Conservation (phyloP, 2,797 vertebrate species). For the Sardinella longiceps region DNA sequence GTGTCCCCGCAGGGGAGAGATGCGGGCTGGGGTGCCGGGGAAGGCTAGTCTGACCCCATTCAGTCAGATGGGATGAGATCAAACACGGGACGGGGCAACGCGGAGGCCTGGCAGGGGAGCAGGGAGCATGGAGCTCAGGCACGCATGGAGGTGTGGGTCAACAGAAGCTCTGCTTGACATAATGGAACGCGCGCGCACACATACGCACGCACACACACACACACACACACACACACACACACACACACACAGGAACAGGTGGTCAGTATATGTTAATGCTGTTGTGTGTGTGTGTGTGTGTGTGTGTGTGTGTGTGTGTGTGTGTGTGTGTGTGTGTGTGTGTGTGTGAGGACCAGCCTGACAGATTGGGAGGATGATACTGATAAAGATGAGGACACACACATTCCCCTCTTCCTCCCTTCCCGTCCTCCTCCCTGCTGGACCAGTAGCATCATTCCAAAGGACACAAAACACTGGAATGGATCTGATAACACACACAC, state of each 20-base stretch:
- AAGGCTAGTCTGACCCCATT: not conserved
- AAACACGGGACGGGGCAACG: not conserved
- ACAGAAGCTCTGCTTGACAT: not conserved
- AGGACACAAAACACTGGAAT: not conserved
- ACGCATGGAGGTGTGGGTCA: not conserved
- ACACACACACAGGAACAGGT: not conserved
- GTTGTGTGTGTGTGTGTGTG: too few species aligned
- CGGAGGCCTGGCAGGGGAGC: not conserved
- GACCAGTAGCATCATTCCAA: not conserved
- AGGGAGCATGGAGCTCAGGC: not conserved
- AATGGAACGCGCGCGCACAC: not conserved
- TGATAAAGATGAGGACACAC: not conserved
- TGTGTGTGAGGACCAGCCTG: not conserved
- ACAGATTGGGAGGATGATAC: not conserved
- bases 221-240: not conserved
- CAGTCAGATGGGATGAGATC: not conserved
- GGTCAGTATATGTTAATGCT: too few species aligned
- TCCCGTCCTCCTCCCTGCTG: not conserved
- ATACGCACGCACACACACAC: not conserved
- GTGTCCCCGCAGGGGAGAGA: not conserved
- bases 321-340: too few species aligned
- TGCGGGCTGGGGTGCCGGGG: not conserved
- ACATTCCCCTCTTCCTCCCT: not conserved
- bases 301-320: too few species aligned
- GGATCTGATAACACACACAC: slow-evolving; percentile 5